Evolutionary conservation across 2,888 invertebrate species (phyloP), one percentile per base, ranked within the genome.

Genomic region (Eristalis pertinax): DNA sequence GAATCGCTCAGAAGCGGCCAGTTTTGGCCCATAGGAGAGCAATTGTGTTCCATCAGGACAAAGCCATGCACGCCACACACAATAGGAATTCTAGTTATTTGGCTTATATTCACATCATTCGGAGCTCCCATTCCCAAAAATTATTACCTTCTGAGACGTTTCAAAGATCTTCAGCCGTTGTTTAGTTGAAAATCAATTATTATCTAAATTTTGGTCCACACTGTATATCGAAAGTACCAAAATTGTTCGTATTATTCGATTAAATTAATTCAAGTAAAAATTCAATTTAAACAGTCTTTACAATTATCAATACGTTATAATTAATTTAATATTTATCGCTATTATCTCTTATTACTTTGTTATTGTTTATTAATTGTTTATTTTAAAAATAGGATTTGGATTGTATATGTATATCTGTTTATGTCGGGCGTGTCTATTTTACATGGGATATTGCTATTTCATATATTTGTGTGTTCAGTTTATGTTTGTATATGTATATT

Each of bases 241-340:
- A 86, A 86, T 74, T 26, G 64, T 5, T 72, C 19, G 50, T 19
- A 19, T 50, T 19, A 50, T 50, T 19, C 19, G 19, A 19, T 19
- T 50, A 50, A 50, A 19, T 50, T 50, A 50, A 65, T 50, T 62
- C 56, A 43, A 64, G 43, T 50, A 26, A 68, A 50, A 62, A 73
- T 75, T 56, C 64, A 79, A 68, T 86, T 56, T 60, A 75, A 72
- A 86, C 86, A 86, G 86, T 86, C 86, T 83, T 83, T 68, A 56
- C 32, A 74, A 73, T 76, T 35, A 73, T 85, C 81, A 73, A 84
- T 81, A 76, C 15, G 41, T 62, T 58, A 15, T 65, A 65, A 64
- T 62, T 29, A 41, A 41, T 69, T 73, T 65, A 43, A 26, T 22
- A 43, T 67, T 67, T 24, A 67, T 62, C 50, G 29, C 50, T 60